Percentiles rank a stretch among this genome's conserved stretches.
Evolutionary conservation across 2,113 vertebrate genomes (phyloP).

Genomic region (Lynx canadensis): DNA sequence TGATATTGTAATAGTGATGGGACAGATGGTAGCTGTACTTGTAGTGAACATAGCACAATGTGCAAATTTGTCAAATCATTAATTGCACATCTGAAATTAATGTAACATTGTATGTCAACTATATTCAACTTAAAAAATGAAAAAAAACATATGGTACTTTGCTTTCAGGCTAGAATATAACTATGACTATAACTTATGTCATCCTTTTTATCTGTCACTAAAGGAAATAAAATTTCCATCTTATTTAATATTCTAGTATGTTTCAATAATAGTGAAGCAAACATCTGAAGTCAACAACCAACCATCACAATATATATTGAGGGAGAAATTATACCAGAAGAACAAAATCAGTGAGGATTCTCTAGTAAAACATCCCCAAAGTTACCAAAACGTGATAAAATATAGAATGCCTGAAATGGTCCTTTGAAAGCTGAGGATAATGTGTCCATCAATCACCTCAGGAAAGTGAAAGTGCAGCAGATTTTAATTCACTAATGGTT

Average conservation of each 20-base stretch:
- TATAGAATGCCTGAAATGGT: not conserved
- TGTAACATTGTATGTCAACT: not conserved
- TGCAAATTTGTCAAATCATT: not conserved
- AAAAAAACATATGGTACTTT: not conserved
- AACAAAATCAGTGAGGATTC: not conserved
- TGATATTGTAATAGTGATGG: not conserved
- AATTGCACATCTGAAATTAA: not conserved
- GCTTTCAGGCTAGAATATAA: not conserved
- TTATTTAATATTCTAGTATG: not conserved
- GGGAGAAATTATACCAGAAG: not conserved
- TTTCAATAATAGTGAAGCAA: not conserved
- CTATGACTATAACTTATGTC: not conserved
- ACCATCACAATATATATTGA: not conserved
- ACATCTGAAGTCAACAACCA: not conserved
- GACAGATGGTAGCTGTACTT: not conserved
- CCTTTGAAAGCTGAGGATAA: not conserved
- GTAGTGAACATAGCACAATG: not conserved
- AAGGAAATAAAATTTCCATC: not conserved
- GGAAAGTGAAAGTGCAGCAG: not conserved
- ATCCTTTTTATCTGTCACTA: not conserved
- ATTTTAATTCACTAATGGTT: not conserved
- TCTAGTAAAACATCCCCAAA: not conserved
- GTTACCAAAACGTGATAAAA: not conserved
- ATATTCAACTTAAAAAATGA: not conserved
- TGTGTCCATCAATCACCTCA: not conserved